Base-by-base conservation (phyloP, 2,888 invertebrate species). In the Thyatira batis region DNA sequence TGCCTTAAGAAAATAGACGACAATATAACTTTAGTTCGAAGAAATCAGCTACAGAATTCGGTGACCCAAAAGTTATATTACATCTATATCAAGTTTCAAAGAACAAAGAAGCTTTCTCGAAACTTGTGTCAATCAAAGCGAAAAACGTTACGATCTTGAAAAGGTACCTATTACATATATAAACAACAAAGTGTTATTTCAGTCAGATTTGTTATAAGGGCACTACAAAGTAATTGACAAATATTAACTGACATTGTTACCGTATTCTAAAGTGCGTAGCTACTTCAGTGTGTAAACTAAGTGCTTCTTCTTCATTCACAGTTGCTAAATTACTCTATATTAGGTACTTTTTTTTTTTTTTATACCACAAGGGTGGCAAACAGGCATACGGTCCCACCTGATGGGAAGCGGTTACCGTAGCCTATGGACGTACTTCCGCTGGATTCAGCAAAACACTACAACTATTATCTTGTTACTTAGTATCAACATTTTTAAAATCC, bases 41-140 rank as follows among this genome's bases (percentile, higher is more conserved):
- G 67, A 66, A 69, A 78, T 72, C 72, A 67, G 61, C 63, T 64
- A 62, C 62, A 71, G 69, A 68, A 66, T 64, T 65, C 57, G 50
- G 65, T 61, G 65, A 68, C 76, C 78, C 71, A 63, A 78, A 82
- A 82, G 78, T 83, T 83, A 73, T 78, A 78, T 78, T 73, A 73
- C 71, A 70, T 76, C 68, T 74, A 71, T 69, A 77, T 72, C 68
- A 73, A 78, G 71, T 78, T 76, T 51, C 57, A 54, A 61, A 68
- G 67, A 73, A 77, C 73, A 74, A 68, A 63, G 71, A 63, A 70
- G 69, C 65, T 75, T 70, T 56, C 55, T 39, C 27, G 58, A 53
- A 78, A 69, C 67, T 75, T 66, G 55, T 70, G 72, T 74, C 79
- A 80, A 72, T 80, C 77, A 75, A 66, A 61, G 50, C 20, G 48